phyloP scores from a whole-genome alignment of 2,888 invertebrate genomes.

The Macropis europaea region DNA sequence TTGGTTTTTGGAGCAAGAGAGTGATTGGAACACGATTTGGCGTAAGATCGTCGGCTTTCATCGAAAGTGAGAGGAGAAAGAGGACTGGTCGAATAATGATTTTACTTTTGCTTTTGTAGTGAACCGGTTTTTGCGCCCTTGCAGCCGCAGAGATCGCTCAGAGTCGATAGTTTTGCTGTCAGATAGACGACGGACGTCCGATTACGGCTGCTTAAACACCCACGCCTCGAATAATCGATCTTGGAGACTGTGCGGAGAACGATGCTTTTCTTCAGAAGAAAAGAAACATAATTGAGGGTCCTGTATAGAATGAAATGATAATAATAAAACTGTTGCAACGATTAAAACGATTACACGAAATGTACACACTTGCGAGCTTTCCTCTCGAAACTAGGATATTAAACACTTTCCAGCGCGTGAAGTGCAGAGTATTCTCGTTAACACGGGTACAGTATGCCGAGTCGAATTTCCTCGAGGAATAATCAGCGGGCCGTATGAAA shows the following conservation, averaged over 20 bases:
- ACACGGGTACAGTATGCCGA: no score
- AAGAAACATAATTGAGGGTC: no score
- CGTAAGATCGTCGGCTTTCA: conserved; percentile 34
- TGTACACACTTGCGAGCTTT: no score
- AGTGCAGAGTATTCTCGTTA: no score
- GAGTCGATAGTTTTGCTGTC: background rate
- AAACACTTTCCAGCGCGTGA: no score
- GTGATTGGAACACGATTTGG: conserved; percentile 5
- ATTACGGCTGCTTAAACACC: background rate
- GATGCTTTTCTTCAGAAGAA: no score
- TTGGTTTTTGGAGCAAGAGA: background rate
- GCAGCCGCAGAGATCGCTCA: conserved; percentile 3
- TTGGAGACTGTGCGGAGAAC: no score
- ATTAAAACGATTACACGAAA: no score
- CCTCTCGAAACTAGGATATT: no score
- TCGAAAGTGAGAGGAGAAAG: conserved; percentile 74
- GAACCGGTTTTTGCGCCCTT: conserved; percentile 58
- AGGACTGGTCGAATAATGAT: conserved; percentile 64
- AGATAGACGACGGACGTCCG: background rate
- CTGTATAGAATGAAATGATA: no score
- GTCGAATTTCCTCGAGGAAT: conserved; percentile 15
- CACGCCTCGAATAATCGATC: background rate
- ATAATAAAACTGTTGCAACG: no score
- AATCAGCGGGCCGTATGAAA: background rate
- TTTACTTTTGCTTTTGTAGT: conserved; percentile 71